Evolutionary conservation across 2,888 invertebrate species (phyloP), one percentile per base, ranked within the genome.

Genomic region (Polyploca ridens): DNA sequence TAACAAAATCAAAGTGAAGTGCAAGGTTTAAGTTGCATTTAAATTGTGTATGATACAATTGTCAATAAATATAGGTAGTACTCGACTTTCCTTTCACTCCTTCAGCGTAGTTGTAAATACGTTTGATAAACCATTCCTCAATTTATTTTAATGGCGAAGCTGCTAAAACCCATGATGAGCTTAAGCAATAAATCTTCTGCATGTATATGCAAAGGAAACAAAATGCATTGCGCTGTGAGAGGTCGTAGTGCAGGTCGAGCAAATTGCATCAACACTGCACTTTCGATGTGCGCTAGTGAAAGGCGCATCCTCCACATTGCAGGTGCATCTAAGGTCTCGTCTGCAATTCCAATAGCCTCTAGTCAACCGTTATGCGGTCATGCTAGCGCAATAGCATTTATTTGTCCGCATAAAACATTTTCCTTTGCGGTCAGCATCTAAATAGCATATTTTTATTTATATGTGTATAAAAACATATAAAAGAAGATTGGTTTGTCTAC

Each of bases 231-330:
- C 65, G 64, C 65, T 64, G 35, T 64, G 71, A 62, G 78, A 85
- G 91, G 89, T 90, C 89, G 41, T 38, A 41, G 19, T 59, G 82
- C 65, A 82, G 91, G 88, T 91, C 87, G 75, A 58, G 63, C 65
- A 63, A 63, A 81, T 93, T 92, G 89, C 93, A 86, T 90, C 90
- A 91, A 81, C 80, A 77, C 81, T 91, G 92, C 93, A 93, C 93
- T 93, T 93, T 93, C 93, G 87, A 93, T 87, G 70, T 73, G 85
- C 83, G 77, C 85, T 78, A 91, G 93, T 93, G 93, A 94, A 93
- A 93, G 94, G 93, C 82, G 79, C 89, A 90, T 92, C 91, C 76
- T 86, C 72, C 62, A 35, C 33, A 58, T 66, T 81, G 77, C 84
- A 85, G 84, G 84, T 82, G 87, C 86, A 90, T 82, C 79, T 80